Percentiles rank a stretch among this genome's conserved stretches.
Conservation (phyloP, 2,888 invertebrate genomes). For the Leptarthrus brevirostris region DNA sequence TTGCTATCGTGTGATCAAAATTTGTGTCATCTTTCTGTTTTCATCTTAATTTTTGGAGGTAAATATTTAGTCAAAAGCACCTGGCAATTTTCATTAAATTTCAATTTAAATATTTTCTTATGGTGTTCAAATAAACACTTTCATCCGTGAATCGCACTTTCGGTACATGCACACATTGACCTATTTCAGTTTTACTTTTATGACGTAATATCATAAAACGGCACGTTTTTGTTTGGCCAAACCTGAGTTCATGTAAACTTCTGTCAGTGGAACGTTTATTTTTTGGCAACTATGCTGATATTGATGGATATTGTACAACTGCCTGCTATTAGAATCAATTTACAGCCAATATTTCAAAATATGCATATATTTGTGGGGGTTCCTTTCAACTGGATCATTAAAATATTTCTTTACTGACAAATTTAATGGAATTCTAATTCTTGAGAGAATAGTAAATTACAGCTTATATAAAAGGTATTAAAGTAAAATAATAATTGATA, state of each 20-base stretch:
- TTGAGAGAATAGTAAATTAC: too few species aligned
- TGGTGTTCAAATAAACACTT: conserved; percentile 12
- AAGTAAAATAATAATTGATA: too few species aligned
- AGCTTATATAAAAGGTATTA: too few species aligned
- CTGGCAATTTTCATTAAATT: conserved; percentile 24
- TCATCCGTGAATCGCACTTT: neutral
- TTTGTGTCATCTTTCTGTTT: neutral
- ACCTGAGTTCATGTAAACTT: conserved; percentile 19
- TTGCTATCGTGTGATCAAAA: neutral
- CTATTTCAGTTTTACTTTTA: conserved; percentile 31
- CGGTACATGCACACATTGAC: conserved; percentile 26
- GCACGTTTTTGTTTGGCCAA: conserved; percentile 29
- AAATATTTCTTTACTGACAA: too few species aligned
- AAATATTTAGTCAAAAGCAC: conserved; percentile 23
- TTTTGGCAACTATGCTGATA: neutral
- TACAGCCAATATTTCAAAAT: neutral
- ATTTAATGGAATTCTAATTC: too few species aligned
- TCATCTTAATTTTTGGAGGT: neutral
- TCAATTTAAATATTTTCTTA: conserved; percentile 35
- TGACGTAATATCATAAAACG: conserved; percentile 30
- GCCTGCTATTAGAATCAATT: conserved; percentile 5
- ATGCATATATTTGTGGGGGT: too few species aligned
- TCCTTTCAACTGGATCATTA: too few species aligned
- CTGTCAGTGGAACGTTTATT: conserved; percentile 18
- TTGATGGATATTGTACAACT: conserved; percentile 22